phyloP scores from a whole-genome alignment of 2,797 vertebrate species.

The Saxicola maurus region DNA sequence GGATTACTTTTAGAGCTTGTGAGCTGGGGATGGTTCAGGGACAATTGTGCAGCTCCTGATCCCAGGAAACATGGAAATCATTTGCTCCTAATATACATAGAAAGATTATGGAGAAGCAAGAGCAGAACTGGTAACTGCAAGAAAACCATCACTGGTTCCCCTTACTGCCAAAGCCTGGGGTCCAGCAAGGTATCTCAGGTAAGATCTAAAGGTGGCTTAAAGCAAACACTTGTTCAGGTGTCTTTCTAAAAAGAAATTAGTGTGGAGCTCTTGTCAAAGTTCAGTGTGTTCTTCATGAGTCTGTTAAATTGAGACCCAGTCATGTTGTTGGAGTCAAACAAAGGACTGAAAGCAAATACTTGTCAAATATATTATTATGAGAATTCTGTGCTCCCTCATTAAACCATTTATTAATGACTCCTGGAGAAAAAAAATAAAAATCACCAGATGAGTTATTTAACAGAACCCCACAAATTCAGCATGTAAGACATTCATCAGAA shows the following conservation, averaged over 20 bases:
- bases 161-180: background rate
- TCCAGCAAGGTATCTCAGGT: background rate
- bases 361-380: conserved; percentile 5
- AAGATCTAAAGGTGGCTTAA: background rate
- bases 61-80: background rate
- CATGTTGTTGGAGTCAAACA: background rate
- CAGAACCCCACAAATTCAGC: conserved; percentile 4
- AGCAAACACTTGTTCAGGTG: background rate
- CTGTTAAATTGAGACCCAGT: background rate
- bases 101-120: background rate
- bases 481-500: conserved; percentile 47
- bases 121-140: background rate
- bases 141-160: background rate
- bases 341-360: background rate
- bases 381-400: conserved; percentile 31
- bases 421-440: background rate
- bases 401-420: conserved; percentile 19
- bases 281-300: background rate
- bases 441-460: conserved; percentile 27
- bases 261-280: background rate
- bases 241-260: background rate
- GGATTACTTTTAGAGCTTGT: background rate
- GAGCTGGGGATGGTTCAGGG: background rate
- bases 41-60: background rate
- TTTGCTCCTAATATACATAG: background rate